Evolutionary conservation across 35 echinoderm and acorn worm genomes (phyloP).

Genomic region (Ophioderma brevispina): DNA sequence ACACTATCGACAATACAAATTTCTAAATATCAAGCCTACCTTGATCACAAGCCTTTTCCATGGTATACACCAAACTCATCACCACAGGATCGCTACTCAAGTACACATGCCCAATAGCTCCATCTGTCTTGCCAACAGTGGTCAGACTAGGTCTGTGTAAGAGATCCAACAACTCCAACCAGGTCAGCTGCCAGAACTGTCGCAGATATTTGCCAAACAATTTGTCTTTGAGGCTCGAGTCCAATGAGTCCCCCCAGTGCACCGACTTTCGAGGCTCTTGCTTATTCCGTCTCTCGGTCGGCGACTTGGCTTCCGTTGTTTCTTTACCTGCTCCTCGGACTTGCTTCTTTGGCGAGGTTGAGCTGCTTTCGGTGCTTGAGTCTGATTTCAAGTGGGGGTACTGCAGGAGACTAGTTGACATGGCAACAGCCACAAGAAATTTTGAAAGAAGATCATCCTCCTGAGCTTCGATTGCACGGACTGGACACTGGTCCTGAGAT

Average conservation of each 20-base stretch:
- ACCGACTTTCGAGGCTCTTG: slow-evolving; percentile 70
- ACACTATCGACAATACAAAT: too few species aligned
- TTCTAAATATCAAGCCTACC: slow-evolving; percentile 17
- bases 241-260: slow-evolving; percentile 86
- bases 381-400: slow-evolving; percentile 49
- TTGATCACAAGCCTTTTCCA: slow-evolving; percentile 61
- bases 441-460: slow-evolving; percentile 85
- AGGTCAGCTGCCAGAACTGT: slow-evolving; percentile 66
- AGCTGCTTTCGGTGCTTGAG: slow-evolving; percentile 1
- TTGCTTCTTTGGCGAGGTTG: not conserved
- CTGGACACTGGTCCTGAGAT: slow-evolving; percentile 58
- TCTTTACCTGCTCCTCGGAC: not conserved
- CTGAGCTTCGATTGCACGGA: slow-evolving; percentile 54
- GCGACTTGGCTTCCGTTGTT: not conserved
- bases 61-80: slow-evolving; percentile 60
- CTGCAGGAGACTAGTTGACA: slow-evolving; percentile 78
- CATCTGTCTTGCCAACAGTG: slow-evolving; percentile 42
- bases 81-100: slow-evolving; percentile 45
- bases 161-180: slow-evolving; percentile 50
- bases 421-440: slow-evolving; percentile 66
- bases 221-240: slow-evolving; percentile 48
- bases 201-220: slow-evolving; percentile 66
- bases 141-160: slow-evolving; percentile 50
- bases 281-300: slow-evolving; percentile 35
- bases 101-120: slow-evolving; percentile 50